Conservation (phyloP, 1,140 invertebrate species). For the Lamellibrachia luymesi region DNA sequence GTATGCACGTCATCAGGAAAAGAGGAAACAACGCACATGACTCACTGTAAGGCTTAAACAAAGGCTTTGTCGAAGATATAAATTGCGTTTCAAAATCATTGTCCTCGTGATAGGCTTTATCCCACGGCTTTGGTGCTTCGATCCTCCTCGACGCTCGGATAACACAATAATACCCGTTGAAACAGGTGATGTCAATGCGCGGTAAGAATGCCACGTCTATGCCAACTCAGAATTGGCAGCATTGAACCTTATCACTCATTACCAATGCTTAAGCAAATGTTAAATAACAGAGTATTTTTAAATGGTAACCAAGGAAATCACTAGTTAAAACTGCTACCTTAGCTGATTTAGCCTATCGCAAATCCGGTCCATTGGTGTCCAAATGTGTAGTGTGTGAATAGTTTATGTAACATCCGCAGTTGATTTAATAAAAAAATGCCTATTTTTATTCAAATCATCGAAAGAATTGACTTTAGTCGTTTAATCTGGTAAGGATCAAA, state of each 20-base stretch:
- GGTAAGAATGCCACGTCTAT: background rate
- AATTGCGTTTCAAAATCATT: background rate
- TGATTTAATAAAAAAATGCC: no score
- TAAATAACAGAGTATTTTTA: background rate
- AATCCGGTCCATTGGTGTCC: no score
- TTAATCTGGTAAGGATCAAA: no score
- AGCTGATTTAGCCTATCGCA: no score
- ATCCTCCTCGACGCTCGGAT: background rate
- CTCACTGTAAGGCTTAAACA: background rate
- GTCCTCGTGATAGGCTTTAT: background rate
- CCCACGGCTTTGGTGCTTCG: background rate
- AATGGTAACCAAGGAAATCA: background rate
- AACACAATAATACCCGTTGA: background rate
- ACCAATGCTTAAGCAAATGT: background rate
- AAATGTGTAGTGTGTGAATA: no score
- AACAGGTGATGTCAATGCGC: background rate
- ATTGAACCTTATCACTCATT: background rate
- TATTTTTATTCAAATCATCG: no score
- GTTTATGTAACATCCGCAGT: no score
- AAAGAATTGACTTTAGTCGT: no score
- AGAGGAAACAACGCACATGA: background rate
- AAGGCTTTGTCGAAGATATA: background rate
- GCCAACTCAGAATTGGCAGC: background rate
- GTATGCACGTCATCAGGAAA: background rate
- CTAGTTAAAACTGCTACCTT: background rate